Percentiles rank a stretch among this genome's conserved stretches.
Conservation (phyloP, 2,888 invertebrate species). For the Megamerina dolium region DNA sequence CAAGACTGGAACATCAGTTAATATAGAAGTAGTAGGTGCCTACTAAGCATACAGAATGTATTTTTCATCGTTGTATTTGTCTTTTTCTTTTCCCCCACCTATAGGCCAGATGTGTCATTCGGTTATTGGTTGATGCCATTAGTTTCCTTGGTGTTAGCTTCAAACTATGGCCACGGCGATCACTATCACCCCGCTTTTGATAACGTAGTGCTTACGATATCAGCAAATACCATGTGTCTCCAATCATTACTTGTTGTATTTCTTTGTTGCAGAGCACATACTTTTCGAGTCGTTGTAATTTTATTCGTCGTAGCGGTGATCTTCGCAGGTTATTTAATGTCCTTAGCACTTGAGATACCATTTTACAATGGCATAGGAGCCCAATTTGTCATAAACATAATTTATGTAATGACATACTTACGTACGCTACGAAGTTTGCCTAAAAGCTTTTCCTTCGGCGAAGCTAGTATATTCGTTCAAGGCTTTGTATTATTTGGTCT, state of each 20-base stretch:
- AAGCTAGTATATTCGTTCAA: slow-evolving; percentile 67
- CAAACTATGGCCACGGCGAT: no score
- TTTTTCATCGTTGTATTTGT: no score
- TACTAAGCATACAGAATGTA: no score
- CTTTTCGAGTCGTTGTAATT: background rate
- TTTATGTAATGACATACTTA: slow-evolving; percentile 42
- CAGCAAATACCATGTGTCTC: slow-evolving; percentile 54
- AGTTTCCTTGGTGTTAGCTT: no score
- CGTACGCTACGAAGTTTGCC: slow-evolving; percentile 53
- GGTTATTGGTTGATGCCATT: no score
- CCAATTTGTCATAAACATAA: slow-evolving; percentile 52
- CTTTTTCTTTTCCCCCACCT: no score
- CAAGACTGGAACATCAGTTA: no score
- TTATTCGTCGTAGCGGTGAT: slow-evolving; percentile 16
- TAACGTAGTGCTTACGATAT: slow-evolving; percentile 52
- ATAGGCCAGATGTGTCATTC: no score
- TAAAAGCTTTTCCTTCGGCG: slow-evolving; percentile 70
- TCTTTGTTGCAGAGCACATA: slow-evolving; percentile 14
- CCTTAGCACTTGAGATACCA: slow-evolving; percentile 10
- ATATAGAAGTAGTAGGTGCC: no score
- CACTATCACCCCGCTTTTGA: no score
- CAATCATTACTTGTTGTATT: slow-evolving; percentile 46
- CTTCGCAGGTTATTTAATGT: slow-evolving; percentile 12
- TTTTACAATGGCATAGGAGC: slow-evolving; percentile 48
- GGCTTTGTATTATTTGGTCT: no score